Evolutionary conservation across 2,113 vertebrate species (phyloP).

Genomic region (Periophthalmus modestus): DNA sequence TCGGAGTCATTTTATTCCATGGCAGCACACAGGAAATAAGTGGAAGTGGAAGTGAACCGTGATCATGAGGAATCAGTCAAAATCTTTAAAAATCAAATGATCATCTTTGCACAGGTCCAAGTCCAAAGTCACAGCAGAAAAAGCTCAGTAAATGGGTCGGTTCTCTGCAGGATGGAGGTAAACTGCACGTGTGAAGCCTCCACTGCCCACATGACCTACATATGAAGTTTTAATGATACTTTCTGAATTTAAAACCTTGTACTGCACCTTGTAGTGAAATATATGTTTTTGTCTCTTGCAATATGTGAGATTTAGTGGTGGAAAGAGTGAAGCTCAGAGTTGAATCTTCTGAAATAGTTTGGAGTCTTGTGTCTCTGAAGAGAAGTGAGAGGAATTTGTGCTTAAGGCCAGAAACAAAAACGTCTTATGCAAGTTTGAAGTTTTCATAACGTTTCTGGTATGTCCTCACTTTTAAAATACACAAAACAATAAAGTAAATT

Average conservation of each 20-base stretch:
- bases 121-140: constrained; percentile 27
- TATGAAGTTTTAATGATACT: constrained; percentile 34
- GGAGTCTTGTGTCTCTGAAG: background rate
- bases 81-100: constrained; percentile 1
- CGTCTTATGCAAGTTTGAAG: background rate
- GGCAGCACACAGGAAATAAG: constrained; percentile 26
- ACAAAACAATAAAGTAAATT: too few relatives aligned
- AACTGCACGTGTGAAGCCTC: constrained; percentile 4
- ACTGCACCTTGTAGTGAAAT: too few relatives aligned
- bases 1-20: constrained; percentile 44
- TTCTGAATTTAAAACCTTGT: too few relatives aligned
- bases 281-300: too few relatives aligned
- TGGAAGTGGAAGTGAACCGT: constrained; percentile 29
- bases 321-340: too few relatives aligned
- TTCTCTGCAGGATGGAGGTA: constrained; percentile 38
- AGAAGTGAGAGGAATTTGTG: background rate
- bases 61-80: constrained; percentile 20
- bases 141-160: background rate
- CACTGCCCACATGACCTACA: constrained; percentile 35
- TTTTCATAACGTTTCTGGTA: background rate
- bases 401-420: background rate
- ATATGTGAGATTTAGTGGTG: too few relatives aligned
- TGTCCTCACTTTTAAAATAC: too few relatives aligned
- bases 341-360: background rate
- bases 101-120: constrained; percentile 3